These are phyloP conservation scores for Entelurus aequoreus DNA, from an alignment of 2,113 vertebrate genomes.

Conservation along the genomic window DNA sequence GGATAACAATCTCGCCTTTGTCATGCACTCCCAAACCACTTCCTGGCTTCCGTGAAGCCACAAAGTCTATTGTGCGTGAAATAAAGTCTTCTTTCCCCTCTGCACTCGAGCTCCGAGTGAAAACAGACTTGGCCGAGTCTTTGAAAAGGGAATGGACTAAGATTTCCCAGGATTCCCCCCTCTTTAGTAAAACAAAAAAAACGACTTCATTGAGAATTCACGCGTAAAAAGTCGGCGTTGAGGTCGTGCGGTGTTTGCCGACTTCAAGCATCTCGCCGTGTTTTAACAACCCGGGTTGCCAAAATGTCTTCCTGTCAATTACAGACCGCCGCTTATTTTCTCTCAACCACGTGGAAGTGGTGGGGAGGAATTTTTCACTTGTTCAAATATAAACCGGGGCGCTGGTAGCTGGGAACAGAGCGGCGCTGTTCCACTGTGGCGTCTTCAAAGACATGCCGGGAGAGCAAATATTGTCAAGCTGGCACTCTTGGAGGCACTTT, in stretches of 20 bases:
- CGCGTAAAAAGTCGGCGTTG: too few relatives aligned
- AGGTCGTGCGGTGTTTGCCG: slow-evolving; percentile 37
- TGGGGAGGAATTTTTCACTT: slow-evolving; percentile 64
- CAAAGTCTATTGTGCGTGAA: slow-evolving; percentile 34
- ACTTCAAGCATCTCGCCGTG: slow-evolving; percentile 44
- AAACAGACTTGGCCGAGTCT: slow-evolving; percentile 23
- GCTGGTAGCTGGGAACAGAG: slow-evolving; percentile 66
- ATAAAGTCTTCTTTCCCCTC: slow-evolving; percentile 18
- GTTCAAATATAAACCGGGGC: slow-evolving; percentile 70
- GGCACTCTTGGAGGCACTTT: too few relatives aligned
- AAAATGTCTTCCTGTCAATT: slow-evolving; percentile 62
- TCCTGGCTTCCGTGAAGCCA: slow-evolving; percentile 45
- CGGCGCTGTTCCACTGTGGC: slow-evolving; percentile 57
- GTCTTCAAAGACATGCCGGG: slow-evolving; percentile 1
- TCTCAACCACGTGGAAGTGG: slow-evolving; percentile 57
- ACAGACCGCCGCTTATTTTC: slow-evolving; percentile 56
- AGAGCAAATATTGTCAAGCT: background rate
- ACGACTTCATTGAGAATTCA: too few relatives aligned
- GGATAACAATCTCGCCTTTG: slow-evolving; percentile 58
- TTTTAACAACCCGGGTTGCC: slow-evolving; percentile 65
- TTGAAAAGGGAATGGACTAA: background rate
- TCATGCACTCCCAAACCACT: slow-evolving; percentile 54
- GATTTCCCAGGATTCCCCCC: too few relatives aligned
- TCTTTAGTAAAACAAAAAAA: too few relatives aligned
- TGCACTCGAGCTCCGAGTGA: slow-evolving; percentile 49